phyloP scores from a whole-genome alignment of 2,888 invertebrate species.

The Calameuta filiformis region DNA sequence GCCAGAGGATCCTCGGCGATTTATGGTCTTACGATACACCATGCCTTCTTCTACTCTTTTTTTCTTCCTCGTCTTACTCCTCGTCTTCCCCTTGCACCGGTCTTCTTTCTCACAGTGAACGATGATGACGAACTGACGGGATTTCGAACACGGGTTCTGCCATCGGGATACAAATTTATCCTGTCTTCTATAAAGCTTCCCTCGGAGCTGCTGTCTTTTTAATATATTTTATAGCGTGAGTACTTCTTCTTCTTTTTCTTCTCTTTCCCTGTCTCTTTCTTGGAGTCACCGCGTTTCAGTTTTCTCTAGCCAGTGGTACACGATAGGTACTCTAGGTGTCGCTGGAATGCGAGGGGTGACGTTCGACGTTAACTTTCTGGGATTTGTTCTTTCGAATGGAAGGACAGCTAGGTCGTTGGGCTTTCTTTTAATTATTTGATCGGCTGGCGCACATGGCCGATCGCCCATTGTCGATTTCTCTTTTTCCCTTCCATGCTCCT shows the following conservation, averaged over 20 bases:
- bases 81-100: neutral
- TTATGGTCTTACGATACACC: slow-evolving; percentile 19
- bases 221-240: neutral
- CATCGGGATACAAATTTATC: neutral
- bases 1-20: slow-evolving; percentile 18
- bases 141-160: neutral
- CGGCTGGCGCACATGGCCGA: slow-evolving; percentile 7
- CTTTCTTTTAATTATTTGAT: slow-evolving; percentile 6
- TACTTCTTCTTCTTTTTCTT: slow-evolving; percentile 3
- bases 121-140: neutral
- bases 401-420: neutral
- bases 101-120: neutral
- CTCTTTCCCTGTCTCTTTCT: neutral
- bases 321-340: neutral
- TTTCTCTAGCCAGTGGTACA: neutral
- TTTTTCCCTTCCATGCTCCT: slow-evolving; percentile 42
- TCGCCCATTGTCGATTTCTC: slow-evolving; percentile 42
- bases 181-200: neutral
- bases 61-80: neutral
- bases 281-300: neutral
- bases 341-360: slow-evolving; percentile 23
- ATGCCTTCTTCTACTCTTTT: neutral
- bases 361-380: slow-evolving; percentile 36
- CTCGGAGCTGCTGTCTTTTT: neutral
- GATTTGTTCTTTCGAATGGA: slow-evolving; percentile 32